Conservation (phyloP, 1,140 invertebrate species). For the Daktulosphaira vitifoliae region DNA sequence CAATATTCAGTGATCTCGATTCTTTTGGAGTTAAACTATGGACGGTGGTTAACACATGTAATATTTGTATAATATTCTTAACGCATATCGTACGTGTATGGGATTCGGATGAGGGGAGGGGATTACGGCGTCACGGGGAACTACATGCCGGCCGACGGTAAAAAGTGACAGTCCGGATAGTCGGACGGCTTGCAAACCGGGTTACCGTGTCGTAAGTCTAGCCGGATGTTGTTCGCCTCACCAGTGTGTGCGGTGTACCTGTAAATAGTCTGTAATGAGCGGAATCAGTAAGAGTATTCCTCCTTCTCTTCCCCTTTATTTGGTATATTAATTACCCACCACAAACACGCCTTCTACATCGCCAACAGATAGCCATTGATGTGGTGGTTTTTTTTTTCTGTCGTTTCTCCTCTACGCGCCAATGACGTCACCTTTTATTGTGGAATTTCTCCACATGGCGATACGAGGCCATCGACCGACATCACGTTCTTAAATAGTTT, state of each 20-base stretch:
- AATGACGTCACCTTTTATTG: slow-evolving; percentile 11
- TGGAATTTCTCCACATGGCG: not conserved
- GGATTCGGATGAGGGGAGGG: too few species aligned
- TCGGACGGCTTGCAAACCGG: slow-evolving; percentile 23
- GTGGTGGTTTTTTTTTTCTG: not conserved
- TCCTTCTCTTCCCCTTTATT: not conserved
- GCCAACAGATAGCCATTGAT: not conserved
- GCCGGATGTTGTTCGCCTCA: slow-evolving; percentile 29
- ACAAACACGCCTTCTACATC: not conserved
- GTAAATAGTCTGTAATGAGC: not conserved
- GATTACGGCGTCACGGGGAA: not conserved
- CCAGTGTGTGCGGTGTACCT: not conserved
- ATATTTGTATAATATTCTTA: too few species aligned
- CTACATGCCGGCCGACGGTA: slow-evolving; percentile 2
- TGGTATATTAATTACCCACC: too few species aligned
- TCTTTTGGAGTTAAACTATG: too few species aligned
- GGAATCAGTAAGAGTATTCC: slow-evolving; percentile 25
- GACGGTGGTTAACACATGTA: too few species aligned
- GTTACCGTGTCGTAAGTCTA: slow-evolving; percentile 32
- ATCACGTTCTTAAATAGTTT: too few species aligned
- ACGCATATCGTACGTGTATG: too few species aligned
- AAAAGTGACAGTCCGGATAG: slow-evolving; percentile 32
- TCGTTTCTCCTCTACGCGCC: not conserved
- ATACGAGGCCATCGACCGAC: not conserved
- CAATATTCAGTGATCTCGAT: too few species aligned